phyloP scores from a whole-genome alignment of 1,140 invertebrate species.

The Aphidius ervi region DNA sequence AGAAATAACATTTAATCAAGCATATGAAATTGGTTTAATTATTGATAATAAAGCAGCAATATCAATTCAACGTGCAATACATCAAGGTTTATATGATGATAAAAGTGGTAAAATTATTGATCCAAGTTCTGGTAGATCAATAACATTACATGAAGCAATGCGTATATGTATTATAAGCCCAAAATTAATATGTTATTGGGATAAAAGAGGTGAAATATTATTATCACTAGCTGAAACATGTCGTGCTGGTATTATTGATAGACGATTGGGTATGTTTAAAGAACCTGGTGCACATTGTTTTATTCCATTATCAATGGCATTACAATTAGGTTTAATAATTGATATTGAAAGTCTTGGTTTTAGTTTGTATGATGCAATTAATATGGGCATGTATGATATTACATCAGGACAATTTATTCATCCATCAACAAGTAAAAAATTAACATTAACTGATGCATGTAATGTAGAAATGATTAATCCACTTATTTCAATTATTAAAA shows the following conservation, averaged over 20 bases:
- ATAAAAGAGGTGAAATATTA: slow-evolving; percentile 65
- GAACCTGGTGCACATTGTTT: slow-evolving; percentile 64
- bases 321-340: slow-evolving; percentile 73
- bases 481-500: slow-evolving; percentile 72
- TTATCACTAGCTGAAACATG: slow-evolving; percentile 74
- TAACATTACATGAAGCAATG: slow-evolving; percentile 82
- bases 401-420: slow-evolving; percentile 73
- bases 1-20: slow-evolving; percentile 72
- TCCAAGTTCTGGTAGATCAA: slow-evolving; percentile 67
- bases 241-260: slow-evolving; percentile 77
- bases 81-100: slow-evolving; percentile 81
- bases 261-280: slow-evolving; percentile 71
- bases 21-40: slow-evolving; percentile 75
- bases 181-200: slow-evolving; percentile 74
- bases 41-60: slow-evolving; percentile 76
- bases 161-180: slow-evolving; percentile 75
- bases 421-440: slow-evolving; percentile 71
- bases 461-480: slow-evolving; percentile 78
- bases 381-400: slow-evolving; percentile 76
- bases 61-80: slow-evolving; percentile 81
- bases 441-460: slow-evolving; percentile 76
- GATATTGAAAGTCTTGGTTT: slow-evolving; percentile 81
- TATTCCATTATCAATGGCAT: slow-evolving; percentile 67
- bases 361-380: slow-evolving; percentile 75
- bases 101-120: slow-evolving; percentile 77